Evolutionary conservation across 2,797 vertebrate species (phyloP).

Genomic region (Iguana delicatissima): DNA sequence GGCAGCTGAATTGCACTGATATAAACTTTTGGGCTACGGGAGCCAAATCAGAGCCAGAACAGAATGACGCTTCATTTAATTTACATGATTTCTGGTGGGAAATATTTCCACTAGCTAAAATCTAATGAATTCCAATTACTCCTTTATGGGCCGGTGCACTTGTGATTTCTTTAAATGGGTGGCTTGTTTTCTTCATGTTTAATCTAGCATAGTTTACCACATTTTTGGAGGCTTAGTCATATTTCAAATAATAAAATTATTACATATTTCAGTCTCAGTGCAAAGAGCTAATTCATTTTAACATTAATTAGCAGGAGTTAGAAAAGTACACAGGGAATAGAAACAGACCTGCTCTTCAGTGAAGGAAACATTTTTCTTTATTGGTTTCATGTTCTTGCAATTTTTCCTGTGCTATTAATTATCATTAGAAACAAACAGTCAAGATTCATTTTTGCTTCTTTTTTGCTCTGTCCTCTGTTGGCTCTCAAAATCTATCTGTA

Average conservation of each 20-base stretch:
- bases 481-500: conserved; percentile 10
- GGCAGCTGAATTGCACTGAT: neutral
- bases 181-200: conserved; percentile 38
- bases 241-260: conserved; percentile 25
- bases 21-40: conserved; percentile 5
- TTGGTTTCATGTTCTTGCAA: conserved; percentile 10
- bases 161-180: conserved; percentile 40
- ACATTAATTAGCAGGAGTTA: conserved; percentile 16
- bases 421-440: conserved; percentile 30
- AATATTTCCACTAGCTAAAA: conserved; percentile 38
- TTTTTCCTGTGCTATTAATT: conserved; percentile 7
- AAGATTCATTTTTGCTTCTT: neutral
- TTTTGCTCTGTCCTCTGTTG: neutral
- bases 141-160: conserved; percentile 44
- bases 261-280: neutral
- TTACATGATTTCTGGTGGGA: conserved; percentile 22
- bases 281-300: conserved; percentile 30
- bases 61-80: conserved; percentile 43
- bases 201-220: conserved; percentile 35
- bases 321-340: conserved; percentile 21
- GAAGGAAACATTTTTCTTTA: conserved; percentile 33
- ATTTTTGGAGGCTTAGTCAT: conserved; percentile 29
- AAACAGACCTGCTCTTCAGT: conserved; percentile 10
- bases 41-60: conserved; percentile 4
- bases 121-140: conserved; percentile 46